Evolutionary conservation across 37 sponge, comb jelly and placozoan species (phyloP).

Genomic region (Mnemiopsis leidyi): DNA sequence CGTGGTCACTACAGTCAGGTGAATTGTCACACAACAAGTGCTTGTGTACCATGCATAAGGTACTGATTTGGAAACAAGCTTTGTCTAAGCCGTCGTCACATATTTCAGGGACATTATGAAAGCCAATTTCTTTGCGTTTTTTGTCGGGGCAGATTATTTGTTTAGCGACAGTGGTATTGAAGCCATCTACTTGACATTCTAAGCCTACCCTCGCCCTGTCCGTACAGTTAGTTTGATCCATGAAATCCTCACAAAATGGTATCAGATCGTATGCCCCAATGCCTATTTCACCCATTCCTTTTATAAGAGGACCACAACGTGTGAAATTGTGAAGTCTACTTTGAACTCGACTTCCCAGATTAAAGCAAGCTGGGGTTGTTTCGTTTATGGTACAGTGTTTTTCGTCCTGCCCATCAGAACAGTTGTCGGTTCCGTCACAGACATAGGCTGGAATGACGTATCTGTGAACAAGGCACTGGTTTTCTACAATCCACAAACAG

Average conservation of each 20-base stretch:
- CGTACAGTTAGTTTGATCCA: not conserved
- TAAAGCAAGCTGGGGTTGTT: no score
- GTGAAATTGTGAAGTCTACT: no score
- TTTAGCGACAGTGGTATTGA: not conserved
- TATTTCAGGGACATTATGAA: not conserved
- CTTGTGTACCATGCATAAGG: not conserved
- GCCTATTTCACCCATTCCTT: no score
- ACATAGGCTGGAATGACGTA: no score
- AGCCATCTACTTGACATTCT: not conserved
- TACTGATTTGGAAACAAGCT: not conserved
- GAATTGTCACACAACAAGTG: not conserved
- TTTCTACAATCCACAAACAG: no score
- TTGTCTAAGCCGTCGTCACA: not conserved
- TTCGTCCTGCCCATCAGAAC: no score
- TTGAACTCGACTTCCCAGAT: no score
- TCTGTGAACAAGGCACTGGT: no score
- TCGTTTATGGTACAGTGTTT: no score
- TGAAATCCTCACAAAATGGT: not conserved
- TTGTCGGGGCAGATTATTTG: not conserved
- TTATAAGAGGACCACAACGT: no score
- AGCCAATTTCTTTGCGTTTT: not conserved
- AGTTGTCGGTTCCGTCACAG: no score
- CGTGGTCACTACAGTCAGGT: not conserved
- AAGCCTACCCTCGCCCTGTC: not conserved
- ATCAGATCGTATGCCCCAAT: no score